phyloP scores from a whole-genome alignment of 2,888 invertebrate species.

The Campopleginae sp. region DNA sequence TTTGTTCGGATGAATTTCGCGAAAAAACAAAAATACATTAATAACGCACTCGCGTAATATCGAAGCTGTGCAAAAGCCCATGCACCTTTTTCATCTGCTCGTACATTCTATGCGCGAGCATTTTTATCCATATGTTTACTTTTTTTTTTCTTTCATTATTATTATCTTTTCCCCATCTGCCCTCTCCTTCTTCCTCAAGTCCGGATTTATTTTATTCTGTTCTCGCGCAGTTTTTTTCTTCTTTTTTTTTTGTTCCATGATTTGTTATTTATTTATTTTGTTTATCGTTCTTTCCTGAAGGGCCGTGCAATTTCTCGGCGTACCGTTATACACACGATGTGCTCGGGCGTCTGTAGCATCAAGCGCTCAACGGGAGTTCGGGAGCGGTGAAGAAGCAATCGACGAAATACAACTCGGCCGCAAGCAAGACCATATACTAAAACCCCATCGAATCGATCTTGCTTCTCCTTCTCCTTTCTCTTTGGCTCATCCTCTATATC shows the following conservation, averaged over 20 bases:
- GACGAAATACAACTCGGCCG: conserved; percentile 64
- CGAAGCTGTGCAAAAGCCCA: conserved; percentile 53
- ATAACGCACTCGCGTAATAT: conserved; percentile 41
- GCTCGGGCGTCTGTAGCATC: conserved; percentile 56
- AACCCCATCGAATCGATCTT: conserved; percentile 32
- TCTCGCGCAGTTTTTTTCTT: not conserved
- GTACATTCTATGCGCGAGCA: conserved; percentile 11
- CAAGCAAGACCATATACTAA: conserved; percentile 48
- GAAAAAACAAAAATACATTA: conserved; percentile 15
- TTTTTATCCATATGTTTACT: not conserved
- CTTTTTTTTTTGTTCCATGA: not conserved
- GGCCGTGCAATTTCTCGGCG: conserved; percentile 61
- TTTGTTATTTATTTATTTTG: conserved; percentile 21
- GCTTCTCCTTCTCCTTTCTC: conserved; percentile 18
- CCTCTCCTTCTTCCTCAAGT: conserved; percentile 7
- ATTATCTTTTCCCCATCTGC: not conserved
- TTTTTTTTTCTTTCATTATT: not conserved
- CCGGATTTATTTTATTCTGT: conserved; percentile 17
- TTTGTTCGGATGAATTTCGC: not conserved
- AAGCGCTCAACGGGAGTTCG: conserved; percentile 64
- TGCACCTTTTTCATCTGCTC: conserved; percentile 55
- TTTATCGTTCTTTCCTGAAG: conserved; percentile 50
- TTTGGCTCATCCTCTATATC: not conserved
- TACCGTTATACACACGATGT: conserved; percentile 61
- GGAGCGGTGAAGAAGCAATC: conserved; percentile 56